Percentiles rank a stretch among this genome's conserved stretches.
Conservation (phyloP, 2,797 vertebrate species). For the Rhynchotus rufescens region DNA sequence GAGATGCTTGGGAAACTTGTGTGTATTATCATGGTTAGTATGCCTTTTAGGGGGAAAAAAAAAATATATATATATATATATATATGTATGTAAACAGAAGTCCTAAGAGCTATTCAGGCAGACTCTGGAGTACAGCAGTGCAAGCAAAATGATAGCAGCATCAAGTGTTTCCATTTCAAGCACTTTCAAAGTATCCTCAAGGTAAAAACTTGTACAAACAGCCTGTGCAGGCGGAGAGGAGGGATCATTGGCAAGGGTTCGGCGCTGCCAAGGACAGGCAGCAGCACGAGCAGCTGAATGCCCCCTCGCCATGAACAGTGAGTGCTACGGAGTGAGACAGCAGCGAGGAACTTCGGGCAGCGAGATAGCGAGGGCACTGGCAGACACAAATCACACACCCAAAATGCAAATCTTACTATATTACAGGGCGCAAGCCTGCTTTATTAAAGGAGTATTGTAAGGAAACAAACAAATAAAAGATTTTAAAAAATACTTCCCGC, state of each 20-base stretch:
- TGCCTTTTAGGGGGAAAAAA: neutral
- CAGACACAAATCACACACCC: neutral
- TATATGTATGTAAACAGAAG: neutral
- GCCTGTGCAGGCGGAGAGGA: neutral
- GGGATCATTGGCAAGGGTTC: neutral
- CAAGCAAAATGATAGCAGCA: neutral
- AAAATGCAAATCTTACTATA: slow-evolving; percentile 6
- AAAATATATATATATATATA: too few species aligned
- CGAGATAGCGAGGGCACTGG: neutral
- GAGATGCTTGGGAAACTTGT: neutral
- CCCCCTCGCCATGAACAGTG: accelerated
- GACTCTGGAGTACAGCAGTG: neutral
- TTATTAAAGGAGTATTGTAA: slow-evolving; percentile 20
- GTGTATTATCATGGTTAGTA: neutral
- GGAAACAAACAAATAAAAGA: neutral
- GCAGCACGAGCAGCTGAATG: neutral
- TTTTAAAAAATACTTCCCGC: neutral
- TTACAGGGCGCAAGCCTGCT: neutral
- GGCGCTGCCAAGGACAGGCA: neutral
- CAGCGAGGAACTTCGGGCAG: neutral
- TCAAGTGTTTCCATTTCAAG: neutral
- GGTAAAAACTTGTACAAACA: neutral
- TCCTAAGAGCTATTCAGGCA: neutral
- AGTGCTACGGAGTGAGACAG: neutral
- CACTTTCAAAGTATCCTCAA: neutral